Conservation (phyloP, 2,113 vertebrate species). For the Neogale vison region DNA sequence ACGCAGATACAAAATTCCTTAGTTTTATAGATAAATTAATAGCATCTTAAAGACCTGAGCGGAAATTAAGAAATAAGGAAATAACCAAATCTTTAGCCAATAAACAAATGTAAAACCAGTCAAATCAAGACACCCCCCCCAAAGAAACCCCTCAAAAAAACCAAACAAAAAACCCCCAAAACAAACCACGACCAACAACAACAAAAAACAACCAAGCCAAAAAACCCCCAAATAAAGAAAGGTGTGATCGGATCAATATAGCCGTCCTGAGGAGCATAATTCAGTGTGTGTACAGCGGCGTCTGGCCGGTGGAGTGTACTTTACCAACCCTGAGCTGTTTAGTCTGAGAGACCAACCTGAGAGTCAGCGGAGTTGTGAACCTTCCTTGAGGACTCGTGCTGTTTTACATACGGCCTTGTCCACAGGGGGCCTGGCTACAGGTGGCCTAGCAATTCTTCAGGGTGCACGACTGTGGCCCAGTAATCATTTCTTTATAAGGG, state of each 20-base stretch:
- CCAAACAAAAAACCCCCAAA: background rate
- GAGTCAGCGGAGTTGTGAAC: background rate
- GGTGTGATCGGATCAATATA: background rate
- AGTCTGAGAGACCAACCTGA: background rate
- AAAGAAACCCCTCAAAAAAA: background rate
- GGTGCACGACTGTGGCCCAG: background rate
- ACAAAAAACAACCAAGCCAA: background rate
- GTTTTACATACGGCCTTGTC: background rate
- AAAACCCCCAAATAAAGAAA: background rate
- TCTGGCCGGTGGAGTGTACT: background rate
- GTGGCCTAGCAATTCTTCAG: background rate
- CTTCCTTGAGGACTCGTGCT: background rate
- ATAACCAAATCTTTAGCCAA: conserved; percentile 28
- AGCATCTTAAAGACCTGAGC: background rate
- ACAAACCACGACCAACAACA: background rate
- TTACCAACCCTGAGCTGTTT: background rate
- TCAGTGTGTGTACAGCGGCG: too few species aligned
- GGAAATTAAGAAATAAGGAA: conserved; percentile 16
- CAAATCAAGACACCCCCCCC: background rate
- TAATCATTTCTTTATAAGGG: background rate
- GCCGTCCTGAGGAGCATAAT: background rate
- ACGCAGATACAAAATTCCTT: background rate
- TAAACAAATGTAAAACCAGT: background rate
- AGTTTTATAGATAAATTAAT: conserved; percentile 22
- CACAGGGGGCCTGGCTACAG: background rate